A percentile compares a stretch with the other conserved stretches of the same genome.
Conservation (phyloP, 2,113 vertebrate genomes). For the Lophochroa leadbeateri region DNA sequence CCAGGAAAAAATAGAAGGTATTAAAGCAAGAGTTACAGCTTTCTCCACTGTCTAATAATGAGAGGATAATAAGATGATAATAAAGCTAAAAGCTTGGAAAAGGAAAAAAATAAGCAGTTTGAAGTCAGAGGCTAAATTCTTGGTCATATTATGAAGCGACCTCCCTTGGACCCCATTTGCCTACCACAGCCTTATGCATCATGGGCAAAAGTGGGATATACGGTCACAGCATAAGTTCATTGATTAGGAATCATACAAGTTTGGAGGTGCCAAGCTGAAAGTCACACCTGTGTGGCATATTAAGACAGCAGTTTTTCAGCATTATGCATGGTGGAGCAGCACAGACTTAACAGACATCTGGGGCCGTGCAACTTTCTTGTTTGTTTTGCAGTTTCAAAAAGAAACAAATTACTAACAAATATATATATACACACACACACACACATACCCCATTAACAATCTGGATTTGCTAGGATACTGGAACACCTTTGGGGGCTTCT, state of each 20-base stretch:
- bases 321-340: not conserved
- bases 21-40: not conserved
- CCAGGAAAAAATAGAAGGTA: not conserved
- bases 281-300: not conserved
- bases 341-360: not conserved
- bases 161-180: not conserved
- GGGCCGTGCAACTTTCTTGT: not conserved
- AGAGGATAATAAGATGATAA: not conserved
- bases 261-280: not conserved
- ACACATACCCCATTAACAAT: not conserved
- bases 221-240: not conserved
- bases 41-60: not conserved
- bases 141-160: not conserved
- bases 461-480: not conserved
- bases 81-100: not conserved
- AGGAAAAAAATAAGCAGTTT: not conserved
- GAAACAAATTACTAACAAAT: not conserved
- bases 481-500: not conserved
- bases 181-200: not conserved
- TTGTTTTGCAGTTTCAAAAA: not conserved
- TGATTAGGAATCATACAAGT: not conserved
- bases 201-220: not conserved
- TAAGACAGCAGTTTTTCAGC: not conserved
- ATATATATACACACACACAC: not conserved
- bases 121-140: not conserved